These are phyloP conservation scores for Nycticorax nycticorax DNA, from an alignment of 2,113 vertebrate species.

Conservation along the genomic window DNA sequence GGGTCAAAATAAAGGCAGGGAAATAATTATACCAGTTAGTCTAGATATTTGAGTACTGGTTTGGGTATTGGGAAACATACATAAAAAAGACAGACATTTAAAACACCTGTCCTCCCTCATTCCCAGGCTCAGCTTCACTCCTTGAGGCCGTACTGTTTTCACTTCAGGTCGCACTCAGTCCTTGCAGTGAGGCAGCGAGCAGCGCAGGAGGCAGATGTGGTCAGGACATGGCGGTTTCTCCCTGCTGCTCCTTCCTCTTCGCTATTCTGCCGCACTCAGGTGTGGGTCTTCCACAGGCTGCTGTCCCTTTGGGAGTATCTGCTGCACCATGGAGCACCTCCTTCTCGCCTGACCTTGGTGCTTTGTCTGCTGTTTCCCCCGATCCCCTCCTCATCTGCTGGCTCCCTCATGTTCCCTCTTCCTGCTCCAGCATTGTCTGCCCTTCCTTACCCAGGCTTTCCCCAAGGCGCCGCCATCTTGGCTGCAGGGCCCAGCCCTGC, in stretches of 20 bases:
- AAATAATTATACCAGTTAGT: neutral
- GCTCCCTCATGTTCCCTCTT: neutral
- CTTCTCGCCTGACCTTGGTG: neutral
- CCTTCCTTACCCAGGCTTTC: neutral
- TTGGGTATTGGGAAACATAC: neutral
- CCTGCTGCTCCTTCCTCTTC: neutral
- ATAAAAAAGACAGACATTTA: neutral
- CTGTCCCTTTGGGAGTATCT: neutral
- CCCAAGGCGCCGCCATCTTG: accelerated
- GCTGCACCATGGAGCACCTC: neutral
- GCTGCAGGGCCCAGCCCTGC: too few relatives aligned
- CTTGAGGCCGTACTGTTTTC: neutral
- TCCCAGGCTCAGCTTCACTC: neutral
- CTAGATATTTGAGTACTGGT: neutral
- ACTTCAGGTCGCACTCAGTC: neutral
- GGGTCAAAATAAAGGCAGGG: neutral
- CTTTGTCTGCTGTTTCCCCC: neutral
- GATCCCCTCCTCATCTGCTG: neutral
- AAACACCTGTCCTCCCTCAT: neutral
- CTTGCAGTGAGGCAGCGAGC: neutral
- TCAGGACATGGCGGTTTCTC: neutral
- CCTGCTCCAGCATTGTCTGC: neutral
- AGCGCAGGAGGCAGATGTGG: neutral
- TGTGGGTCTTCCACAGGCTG: neutral
- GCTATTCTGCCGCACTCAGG: neutral